Evolutionary conservation across 2,797 vertebrate genomes (phyloP), one percentile per base, ranked within the genome.

Genomic region (Orientallactaga sibirica): DNA sequence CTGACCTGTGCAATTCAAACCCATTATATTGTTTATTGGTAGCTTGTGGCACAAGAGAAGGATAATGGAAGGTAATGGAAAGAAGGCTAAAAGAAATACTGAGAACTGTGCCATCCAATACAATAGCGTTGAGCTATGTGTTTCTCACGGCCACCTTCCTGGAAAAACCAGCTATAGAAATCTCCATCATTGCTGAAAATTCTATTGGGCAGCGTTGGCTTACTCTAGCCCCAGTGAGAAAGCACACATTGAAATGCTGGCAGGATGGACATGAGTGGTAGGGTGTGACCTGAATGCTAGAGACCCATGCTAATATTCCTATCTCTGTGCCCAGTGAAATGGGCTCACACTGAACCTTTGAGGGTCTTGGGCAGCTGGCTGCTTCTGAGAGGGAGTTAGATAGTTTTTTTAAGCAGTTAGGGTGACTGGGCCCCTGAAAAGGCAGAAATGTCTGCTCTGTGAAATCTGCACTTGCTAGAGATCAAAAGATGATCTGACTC

Each of bases 1-100:
- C 75, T n/a, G 25, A 29, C 58, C 70, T 94, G 8, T 86, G 79
- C 80, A 95, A 92, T 79, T 93, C 62, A 86, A 80, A 29, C 10
- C 64, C 8, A 33, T 75, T 48, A 24, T 43, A 6, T 67, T 90
- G 62, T 88, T 84, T 89, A 71, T 5, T 16, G 20, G 20, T 22
- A 58, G 37, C 61, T 41, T 55, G 55, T 80, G 80, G 29, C n/a
- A 19, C n/a, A 79, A 52, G 71, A 94, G 80, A 55, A 77, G 29
- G 20, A 43, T 43, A 25, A 43, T 52, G 22, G 29, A 24, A 86
- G 25, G 66, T 27, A 55, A 10, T 10, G 20, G 48, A 70, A 19
- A 5, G 68, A 75, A 29, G 43, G 27, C 24, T 62, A 12, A 25
- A 58, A 91, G 55, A 79, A 90, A 71, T 33, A 84, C 25, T 7